Evolutionary conservation across 30 jellyfish, hydroid and myxozoan genomes (phyloP), one percentile per base, ranked within the genome.

Genomic region (Euphysa ruthae): DNA sequence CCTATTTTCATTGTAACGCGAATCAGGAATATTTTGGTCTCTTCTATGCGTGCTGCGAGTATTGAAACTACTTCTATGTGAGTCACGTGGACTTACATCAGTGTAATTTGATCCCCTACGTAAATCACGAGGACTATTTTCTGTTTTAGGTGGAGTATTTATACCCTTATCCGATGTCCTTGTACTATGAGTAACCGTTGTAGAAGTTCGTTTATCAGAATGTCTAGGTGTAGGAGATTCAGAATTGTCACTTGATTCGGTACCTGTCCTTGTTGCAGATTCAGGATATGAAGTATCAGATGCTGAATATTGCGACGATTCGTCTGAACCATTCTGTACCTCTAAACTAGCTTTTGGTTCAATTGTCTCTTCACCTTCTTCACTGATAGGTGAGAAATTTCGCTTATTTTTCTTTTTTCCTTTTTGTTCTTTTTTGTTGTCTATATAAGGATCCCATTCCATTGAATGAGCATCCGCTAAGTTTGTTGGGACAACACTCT

Each of bases 371-470:
- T 93, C 69, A 21, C 61, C 74, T 52, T 79, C 96, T 42, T 88
- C 97, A 10, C 83, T 58, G 12, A 88, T 88, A 1, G 97, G 97
- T 0, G 97, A 88, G 31, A 88, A 65, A 74, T 79, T 81, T 46
- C 93, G 35, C 23, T 79, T 70, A 23, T 57, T 75, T 50, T 72
- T 68, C 32, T 76, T 68, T 7, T 72, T 80, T 1, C 62, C 63
- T 50, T 50, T 57, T 29, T 73, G 64, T 35, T 80, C 66, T 68
- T 79, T 70, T 74, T 79, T 85, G 51, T 78, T 71, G 46, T 81
- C 75, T 44, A 72, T 61, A 73, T 77, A 85, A 10, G 97, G 97
- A 63, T 88, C 97, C 97, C 97, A 88, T 44, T 88, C 97, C 97
- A 88, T 88, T 28, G 94, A 60, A 28, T 70, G 69, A 29, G 93